A percentile compares a stretch with the other conserved stretches of the same genome.
Conservation (phyloP, 2,888 invertebrate species). For the Mythimna loreyi region DNA sequence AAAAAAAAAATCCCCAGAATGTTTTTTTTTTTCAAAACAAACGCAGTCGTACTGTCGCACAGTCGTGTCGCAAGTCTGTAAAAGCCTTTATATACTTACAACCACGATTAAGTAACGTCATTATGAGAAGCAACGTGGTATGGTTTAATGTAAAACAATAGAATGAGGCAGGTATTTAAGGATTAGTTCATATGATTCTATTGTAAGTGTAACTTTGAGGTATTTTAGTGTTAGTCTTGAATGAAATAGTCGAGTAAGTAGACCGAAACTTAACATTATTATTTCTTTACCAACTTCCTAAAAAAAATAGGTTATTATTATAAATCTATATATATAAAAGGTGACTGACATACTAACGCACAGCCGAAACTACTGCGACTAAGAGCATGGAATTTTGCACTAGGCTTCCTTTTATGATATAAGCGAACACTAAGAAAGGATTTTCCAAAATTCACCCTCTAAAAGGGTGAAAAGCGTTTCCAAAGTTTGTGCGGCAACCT, state of each 20-base stretch:
- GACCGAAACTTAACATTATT: slow-evolving; percentile 12
- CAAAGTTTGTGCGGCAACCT: too few species aligned
- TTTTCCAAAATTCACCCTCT: too few species aligned
- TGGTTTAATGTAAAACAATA: slow-evolving; percentile 37
- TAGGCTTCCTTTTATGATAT: too few species aligned
- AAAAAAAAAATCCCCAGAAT: not conserved
- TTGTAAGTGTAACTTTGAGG: slow-evolving; percentile 6
- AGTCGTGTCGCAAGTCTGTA: not conserved
- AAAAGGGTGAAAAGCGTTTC: too few species aligned
- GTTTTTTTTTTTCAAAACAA: not conserved
- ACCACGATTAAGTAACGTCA: slow-evolving; percentile 48
- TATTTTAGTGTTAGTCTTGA: slow-evolving; percentile 19
- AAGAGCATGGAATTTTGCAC: too few species aligned
- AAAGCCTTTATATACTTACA: slow-evolving; percentile 16
- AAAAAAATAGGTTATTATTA: not conserved
- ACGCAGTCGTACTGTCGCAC: not conserved
- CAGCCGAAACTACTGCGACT: too few species aligned
- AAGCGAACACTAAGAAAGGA: too few species aligned
- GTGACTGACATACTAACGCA: too few species aligned
- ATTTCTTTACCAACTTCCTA: not conserved
- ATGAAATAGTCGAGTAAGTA: slow-evolving; percentile 16
- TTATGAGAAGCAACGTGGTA: slow-evolving; percentile 37
- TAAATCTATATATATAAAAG: too few species aligned
- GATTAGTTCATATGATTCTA: slow-evolving; percentile 26
- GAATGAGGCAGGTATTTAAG: slow-evolving; percentile 16